phyloP scores from a whole-genome alignment of 2,113 vertebrate genomes.

The Melanerpes formicivorus region DNA sequence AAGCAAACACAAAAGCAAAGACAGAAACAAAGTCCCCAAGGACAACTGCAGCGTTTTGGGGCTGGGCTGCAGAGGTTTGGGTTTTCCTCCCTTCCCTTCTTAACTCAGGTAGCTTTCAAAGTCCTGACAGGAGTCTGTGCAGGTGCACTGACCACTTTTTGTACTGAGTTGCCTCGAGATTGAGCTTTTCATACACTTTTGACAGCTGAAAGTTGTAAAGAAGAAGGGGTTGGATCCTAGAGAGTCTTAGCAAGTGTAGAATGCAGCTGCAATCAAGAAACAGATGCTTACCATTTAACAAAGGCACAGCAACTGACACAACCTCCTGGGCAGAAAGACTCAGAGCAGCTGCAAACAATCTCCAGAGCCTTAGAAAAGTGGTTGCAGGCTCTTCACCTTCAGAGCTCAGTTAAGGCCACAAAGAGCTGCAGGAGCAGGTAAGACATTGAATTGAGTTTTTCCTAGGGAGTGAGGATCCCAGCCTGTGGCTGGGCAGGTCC shows the following conservation, averaged over 20 bases:
- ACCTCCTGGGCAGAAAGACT: not conserved
- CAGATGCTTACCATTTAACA: too few relatives aligned
- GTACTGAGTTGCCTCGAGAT: too few relatives aligned
- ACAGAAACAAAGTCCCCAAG: not conserved
- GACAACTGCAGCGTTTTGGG: not conserved
- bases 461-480: rapidly evolving
- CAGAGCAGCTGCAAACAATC: not conserved
- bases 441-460: not conserved
- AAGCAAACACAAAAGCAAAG: not conserved
- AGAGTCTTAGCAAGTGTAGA: too few relatives aligned
- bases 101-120: not conserved
- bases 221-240: too few relatives aligned
- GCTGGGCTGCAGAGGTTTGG: not conserved
- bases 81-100: not conserved
- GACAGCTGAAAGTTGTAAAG: too few relatives aligned
- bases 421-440: not conserved
- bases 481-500: not conserved
- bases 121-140: not conserved
- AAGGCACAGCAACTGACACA: not conserved
- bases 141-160: not conserved
- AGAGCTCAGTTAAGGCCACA: not conserved
- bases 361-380: not conserved
- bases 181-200: too few relatives aligned
- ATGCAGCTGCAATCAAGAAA: too few relatives aligned
- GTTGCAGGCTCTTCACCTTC: not conserved